These are phyloP conservation scores for Sarcophaga variegata DNA, from an alignment of 2,888 invertebrate species.

Conservation along the genomic window DNA sequence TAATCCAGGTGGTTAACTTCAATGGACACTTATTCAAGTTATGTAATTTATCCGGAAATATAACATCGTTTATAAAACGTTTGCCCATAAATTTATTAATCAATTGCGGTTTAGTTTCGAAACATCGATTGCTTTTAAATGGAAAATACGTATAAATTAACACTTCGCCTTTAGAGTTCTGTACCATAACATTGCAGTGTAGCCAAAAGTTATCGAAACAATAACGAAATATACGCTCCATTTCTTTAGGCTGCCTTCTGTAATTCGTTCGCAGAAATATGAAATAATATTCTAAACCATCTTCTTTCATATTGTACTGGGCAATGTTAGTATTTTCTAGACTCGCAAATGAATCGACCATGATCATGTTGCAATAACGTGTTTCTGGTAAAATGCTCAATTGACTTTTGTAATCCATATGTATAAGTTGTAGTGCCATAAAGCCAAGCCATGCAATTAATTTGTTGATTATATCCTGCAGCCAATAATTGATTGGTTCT, in stretches of 20 bases:
- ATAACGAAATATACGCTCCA: slow-evolving; percentile 75
- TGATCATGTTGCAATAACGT: slow-evolving; percentile 45
- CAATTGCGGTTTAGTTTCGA: slow-evolving; percentile 56
- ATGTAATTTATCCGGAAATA: slow-evolving; percentile 74
- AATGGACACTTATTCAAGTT: slow-evolving; percentile 72
- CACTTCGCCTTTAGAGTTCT: slow-evolving; percentile 73
- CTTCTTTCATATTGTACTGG: slow-evolving; percentile 71
- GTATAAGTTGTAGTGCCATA: slow-evolving; percentile 72
- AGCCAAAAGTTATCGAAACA: slow-evolving; percentile 76
- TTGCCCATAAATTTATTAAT: slow-evolving; percentile 72
- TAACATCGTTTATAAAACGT: slow-evolving; percentile 66
- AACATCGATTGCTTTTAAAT: slow-evolving; percentile 70
- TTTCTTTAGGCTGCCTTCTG: slow-evolving; percentile 69
- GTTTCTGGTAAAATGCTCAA: slow-evolving; percentile 30
- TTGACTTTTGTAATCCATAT: background rate
- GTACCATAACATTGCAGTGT: slow-evolving; percentile 77
- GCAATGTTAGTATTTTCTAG: slow-evolving; percentile 70
- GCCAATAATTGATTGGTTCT: slow-evolving; percentile 17
- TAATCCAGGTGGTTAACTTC: slow-evolving; percentile 60
- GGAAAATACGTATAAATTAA: slow-evolving; percentile 76
- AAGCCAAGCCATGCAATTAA: slow-evolving; percentile 71
- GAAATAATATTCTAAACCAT: slow-evolving; percentile 76
- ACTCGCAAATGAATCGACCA: slow-evolving; percentile 75
- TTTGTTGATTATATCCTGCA: slow-evolving; percentile 70
- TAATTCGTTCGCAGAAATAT: slow-evolving; percentile 76